Conservation (phyloP, 1,140 invertebrate species). For the Dufourea novaeangliae region DNA sequence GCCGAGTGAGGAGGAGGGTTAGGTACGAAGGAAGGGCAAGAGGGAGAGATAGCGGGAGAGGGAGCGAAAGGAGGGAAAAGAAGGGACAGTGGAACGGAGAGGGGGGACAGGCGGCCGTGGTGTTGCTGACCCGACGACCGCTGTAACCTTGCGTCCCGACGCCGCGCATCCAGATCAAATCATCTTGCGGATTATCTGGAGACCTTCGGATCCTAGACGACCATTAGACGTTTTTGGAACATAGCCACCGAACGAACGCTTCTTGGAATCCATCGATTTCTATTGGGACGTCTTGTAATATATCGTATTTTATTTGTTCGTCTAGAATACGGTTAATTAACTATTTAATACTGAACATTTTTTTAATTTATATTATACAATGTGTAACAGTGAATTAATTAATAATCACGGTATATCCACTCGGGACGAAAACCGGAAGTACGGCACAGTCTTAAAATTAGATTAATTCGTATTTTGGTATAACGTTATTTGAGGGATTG, state of each 20-base stretch:
- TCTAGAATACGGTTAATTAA: neutral
- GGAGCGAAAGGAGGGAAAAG: constrained; percentile 48
- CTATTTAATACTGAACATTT: too few species aligned
- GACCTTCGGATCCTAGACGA: constrained; percentile 33
- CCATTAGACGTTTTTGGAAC: neutral
- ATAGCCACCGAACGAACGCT: too few species aligned
- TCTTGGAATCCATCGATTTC: too few species aligned
- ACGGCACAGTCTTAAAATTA: too few species aligned
- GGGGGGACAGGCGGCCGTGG: constrained; percentile 73
- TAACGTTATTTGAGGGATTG: too few species aligned
- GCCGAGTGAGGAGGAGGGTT: neutral
- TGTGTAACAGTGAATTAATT: too few species aligned
- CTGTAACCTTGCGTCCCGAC: constrained; percentile 77
- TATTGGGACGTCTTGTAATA: too few species aligned
- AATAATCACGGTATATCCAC: too few species aligned
- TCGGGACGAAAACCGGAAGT: too few species aligned
- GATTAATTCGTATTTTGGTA: too few species aligned
- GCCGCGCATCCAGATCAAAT: constrained; percentile 66
- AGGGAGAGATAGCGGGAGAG: constrained; percentile 51
- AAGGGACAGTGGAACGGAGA: constrained; percentile 47
- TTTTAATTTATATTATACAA: too few species aligned
- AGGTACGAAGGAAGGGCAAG: constrained; percentile 54
- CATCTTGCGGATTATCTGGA: constrained; percentile 62
- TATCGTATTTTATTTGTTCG: neutral
- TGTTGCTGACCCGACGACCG: constrained; percentile 81